Conservation (phyloP, 2,888 invertebrate genomes). For the Omphaloscelis lunosa region DNA sequence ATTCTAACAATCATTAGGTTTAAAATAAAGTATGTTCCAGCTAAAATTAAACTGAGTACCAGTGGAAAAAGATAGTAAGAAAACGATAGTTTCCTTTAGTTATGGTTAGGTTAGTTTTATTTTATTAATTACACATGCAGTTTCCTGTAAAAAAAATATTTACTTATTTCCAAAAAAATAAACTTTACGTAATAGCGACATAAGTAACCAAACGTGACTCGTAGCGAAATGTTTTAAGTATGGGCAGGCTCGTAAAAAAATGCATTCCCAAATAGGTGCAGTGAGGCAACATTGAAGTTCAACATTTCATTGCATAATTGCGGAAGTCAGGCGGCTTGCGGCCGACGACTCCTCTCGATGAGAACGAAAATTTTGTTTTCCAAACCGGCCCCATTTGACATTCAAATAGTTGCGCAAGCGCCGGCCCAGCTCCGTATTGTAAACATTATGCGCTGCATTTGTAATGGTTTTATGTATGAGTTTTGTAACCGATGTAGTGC, state of each 20-base stretch:
- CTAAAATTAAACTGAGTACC: background rate
- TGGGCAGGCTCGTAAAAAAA: slow-evolving; percentile 47
- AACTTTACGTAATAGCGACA: background rate
- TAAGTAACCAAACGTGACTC: slow-evolving; percentile 17
- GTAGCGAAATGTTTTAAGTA: slow-evolving; percentile 43
- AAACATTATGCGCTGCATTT: slow-evolving; percentile 76
- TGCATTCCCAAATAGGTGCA: slow-evolving; percentile 67
- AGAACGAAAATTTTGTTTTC: slow-evolving; percentile 81
- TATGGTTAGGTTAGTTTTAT: background rate
- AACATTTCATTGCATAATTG: slow-evolving; percentile 84
- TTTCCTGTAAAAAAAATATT: background rate
- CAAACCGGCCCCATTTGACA: slow-evolving; percentile 83
- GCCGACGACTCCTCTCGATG: slow-evolving; percentile 77
- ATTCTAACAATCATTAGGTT: slow-evolving; percentile 25
- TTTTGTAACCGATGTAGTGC: slow-evolving; percentile 73
- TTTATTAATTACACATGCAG: background rate
- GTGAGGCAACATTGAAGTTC: slow-evolving; percentile 78
- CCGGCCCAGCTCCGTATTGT: slow-evolving; percentile 71
- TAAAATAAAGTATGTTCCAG: slow-evolving; percentile 19
- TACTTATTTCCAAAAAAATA: background rate
- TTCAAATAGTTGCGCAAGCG: slow-evolving; percentile 83
- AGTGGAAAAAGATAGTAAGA: background rate
- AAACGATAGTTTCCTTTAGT: background rate
- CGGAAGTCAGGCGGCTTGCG: slow-evolving; percentile 76
- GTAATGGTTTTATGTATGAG: slow-evolving; percentile 77